Conservation (phyloP, 2,888 invertebrate genomes). For the Microplitis manilae region DNA sequence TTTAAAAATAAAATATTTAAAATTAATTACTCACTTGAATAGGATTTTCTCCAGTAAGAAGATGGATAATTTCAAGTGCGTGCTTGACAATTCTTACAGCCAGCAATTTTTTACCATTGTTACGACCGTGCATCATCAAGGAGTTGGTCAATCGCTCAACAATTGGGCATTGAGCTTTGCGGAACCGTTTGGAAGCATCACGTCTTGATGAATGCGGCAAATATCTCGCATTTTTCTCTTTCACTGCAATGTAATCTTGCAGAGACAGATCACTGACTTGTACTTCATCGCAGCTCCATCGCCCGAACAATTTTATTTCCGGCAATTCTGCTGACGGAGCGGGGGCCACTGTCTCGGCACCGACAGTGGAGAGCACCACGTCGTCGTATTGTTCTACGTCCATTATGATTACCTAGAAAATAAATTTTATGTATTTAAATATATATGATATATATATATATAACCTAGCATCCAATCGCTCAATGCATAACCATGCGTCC, state of each 20-base stretch:
- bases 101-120: conserved; percentile 99
- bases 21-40: conserved; percentile 77
- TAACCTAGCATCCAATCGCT: conserved; percentile 15
- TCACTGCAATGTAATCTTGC: conserved; percentile 95
- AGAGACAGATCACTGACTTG: conserved; percentile 98
- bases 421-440: neutral
- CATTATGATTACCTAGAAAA: conserved; percentile 59
- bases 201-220: conserved; percentile 98
- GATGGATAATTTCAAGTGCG: conserved; percentile 98
- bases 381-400: conserved; percentile 75
- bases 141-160: conserved; percentile 98
- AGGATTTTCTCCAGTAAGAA: conserved; percentile 90
- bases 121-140: conserved; percentile 99
- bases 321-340: conserved; percentile 86
- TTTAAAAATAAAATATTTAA: neutral
- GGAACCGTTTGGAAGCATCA: conserved; percentile 97
- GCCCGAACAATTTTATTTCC: conserved; percentile 97
- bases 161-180: conserved; percentile 99
- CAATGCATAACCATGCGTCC: too few species aligned
- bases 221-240: conserved; percentile 99
- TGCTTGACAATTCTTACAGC: conserved; percentile 99
- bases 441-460: neutral
- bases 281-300: conserved; percentile 98
- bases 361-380: conserved; percentile 72
- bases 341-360: conserved; percentile 73